A percentile compares a stretch with the other conserved stretches of the same genome.
These are phyloP conservation scores for Oxytorus armatus DNA, from an alignment of 2,888 invertebrate genomes.

Conservation along the genomic window DNA sequence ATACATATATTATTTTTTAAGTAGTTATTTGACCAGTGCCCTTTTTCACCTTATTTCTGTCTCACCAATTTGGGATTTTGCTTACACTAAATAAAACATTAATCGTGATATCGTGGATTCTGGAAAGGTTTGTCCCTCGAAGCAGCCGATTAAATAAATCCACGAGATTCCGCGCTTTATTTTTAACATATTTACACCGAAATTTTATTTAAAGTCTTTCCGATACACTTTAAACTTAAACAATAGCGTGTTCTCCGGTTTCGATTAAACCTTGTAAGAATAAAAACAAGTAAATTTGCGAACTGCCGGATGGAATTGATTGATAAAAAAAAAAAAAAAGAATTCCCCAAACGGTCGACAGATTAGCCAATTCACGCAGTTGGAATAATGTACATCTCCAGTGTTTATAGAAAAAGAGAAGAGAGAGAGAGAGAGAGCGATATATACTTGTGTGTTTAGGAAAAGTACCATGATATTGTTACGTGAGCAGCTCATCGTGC, in stretches of 20 bases:
- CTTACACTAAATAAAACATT: too few species aligned
- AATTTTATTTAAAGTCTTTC: slow-evolving; percentile 66
- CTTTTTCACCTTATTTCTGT: too few species aligned
- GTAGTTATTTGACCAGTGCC: too few species aligned
- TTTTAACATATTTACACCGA: slow-evolving; percentile 67
- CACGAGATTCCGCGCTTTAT: neutral
- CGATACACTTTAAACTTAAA: slow-evolving; percentile 64
- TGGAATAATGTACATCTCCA: neutral
- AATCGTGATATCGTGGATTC: too few species aligned
- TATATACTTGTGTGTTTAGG: slow-evolving; percentile 9
- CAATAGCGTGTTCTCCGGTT: slow-evolving; percentile 52
- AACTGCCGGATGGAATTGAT: slow-evolving; percentile 35
- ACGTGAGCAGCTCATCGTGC: slow-evolving; percentile 26
- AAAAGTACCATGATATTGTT: slow-evolving; percentile 32
- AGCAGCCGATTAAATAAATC: neutral
- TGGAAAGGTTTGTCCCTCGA: too few species aligned
- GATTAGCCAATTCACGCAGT: neutral
- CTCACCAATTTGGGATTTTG: too few species aligned
- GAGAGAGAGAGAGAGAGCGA: slow-evolving; percentile 50
- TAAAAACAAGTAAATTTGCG: slow-evolving; percentile 58
- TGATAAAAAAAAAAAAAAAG: slow-evolving; percentile 23
- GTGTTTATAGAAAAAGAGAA: slow-evolving; percentile 17
- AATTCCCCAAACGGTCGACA: slow-evolving; percentile 8
- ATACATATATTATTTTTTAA: too few species aligned
- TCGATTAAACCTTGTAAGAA: slow-evolving; percentile 66